Base-by-base conservation (phyloP, 2,797 vertebrate species). In the Ctenosaura bakeri region DNA sequence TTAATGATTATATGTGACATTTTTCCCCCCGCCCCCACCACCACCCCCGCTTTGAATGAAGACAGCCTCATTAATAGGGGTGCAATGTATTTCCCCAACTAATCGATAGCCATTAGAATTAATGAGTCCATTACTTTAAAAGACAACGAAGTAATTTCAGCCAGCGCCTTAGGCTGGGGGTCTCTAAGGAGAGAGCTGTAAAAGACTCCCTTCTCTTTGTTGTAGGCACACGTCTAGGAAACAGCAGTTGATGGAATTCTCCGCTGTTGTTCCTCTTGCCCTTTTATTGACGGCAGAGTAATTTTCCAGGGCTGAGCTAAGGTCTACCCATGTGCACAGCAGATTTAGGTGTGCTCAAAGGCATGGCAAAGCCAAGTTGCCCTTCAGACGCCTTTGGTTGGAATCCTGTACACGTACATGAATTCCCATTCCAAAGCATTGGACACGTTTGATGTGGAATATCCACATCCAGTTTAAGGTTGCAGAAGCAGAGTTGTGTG, bases 281-380 rank as follows among this genome's bases (percentile, higher is more conserved):
- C 95, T 96, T 95, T 98, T 98, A 98, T 97, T 97, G 98, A 98
- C 97, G 96, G 96, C 95, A 96, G 94, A 97, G 97, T 97, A 97
- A 98, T 98, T 98, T 97, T 96, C 3, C 18, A 18, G 91, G 95
- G 88, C 90, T 92, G n/a, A 20, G 1, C 38, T 80, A 94, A 97
- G 97, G 97, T 97, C 96, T 97, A 97, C 96, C 96, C 97, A 96
- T 96, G 97, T 3, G 14, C 98, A 97, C 97, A 98, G 98, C 97
- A 97, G 98, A 97, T 98, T 98, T 98, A 97, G 96, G 98, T 6
- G 97, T 95, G 94, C 97, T 98, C 96, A 97, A 97, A 26, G 97
- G 98, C 96, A 95, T 96, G 95, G 81, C 95, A 97, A 96, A 97
- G 95, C 97, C 94, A 92, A 93, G 95, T 92, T 96, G 96, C 97